These are phyloP conservation scores for Hirtodrosophila trivittata DNA, from an alignment of 2,888 invertebrate genomes.

Conservation along the genomic window DNA sequence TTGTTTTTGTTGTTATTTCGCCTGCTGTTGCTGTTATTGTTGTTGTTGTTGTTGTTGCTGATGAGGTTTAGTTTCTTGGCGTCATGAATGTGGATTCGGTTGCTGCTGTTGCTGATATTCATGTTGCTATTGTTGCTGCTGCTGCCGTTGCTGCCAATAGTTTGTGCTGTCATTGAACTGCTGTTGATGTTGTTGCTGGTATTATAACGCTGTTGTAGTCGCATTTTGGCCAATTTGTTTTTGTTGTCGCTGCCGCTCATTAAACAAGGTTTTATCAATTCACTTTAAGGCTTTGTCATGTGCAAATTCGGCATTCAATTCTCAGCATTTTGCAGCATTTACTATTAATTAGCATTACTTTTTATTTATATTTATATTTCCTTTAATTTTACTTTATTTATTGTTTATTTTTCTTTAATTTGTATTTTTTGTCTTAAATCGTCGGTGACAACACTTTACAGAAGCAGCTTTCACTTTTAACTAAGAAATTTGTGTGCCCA, in stretches of 20 bases:
- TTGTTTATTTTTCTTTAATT: constrained; percentile 11
- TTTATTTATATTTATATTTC: constrained; percentile 23
- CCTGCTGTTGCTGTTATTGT: constrained; percentile 30
- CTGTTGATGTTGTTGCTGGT: constrained; percentile 31
- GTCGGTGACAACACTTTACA: constrained; percentile 58
- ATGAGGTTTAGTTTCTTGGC: constrained; percentile 47
- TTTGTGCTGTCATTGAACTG: constrained; percentile 34
- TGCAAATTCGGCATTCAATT: constrained; percentile 27
- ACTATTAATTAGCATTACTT: constrained; percentile 58
- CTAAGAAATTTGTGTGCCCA: constrained; percentile 56
- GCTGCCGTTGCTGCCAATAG: constrained; percentile 33
- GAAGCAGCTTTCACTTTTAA: constrained; percentile 71
- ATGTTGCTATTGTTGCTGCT: constrained; percentile 24
- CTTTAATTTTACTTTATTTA: constrained; percentile 13
- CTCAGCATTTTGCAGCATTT: constrained; percentile 11
- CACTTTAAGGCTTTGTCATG: constrained; percentile 20
- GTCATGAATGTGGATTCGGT: constrained; percentile 32
- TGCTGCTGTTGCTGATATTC: constrained; percentile 32
- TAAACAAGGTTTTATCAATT: constrained; percentile 24
- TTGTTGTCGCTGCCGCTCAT: constrained; percentile 25
- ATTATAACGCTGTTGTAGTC: constrained; percentile 64
- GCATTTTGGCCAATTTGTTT: constrained; percentile 58
- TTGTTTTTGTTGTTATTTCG: constrained; percentile 39
- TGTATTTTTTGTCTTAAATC: constrained; percentile 19
- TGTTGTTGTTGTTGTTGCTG: constrained; percentile 35